Base-by-base conservation (phyloP, 2,888 invertebrate species). In the Mesodorylaimus sp. region DNA sequence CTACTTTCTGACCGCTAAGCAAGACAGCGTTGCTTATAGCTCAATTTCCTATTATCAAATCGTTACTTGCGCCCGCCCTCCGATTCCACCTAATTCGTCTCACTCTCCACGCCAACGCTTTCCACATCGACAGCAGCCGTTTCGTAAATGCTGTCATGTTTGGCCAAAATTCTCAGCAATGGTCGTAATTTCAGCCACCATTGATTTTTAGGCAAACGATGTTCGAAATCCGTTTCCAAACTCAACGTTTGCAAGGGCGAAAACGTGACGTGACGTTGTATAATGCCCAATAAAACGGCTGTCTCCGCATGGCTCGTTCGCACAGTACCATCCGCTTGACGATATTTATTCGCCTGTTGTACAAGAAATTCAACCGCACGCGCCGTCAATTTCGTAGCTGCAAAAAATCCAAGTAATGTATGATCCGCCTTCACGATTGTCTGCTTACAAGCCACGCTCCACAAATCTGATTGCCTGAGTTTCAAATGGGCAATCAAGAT, bases 111-210 rank as follows among this genome's bases (percentile, higher is more conserved):
- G 7, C 21, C 23, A 25, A n/a, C 28, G 26, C 19, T 25, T 5
- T 7, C 47, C 19, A 47, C 19, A 3, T 24, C 19, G 13, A 45
- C 42, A 16, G 48, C 48, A 10, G 47, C 7, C 21, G 38, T 48
- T 41, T 60, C 56, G 52, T 67, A 68, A 21, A 58, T 56, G 45
- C 59, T 62, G 19, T 63, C 60, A 56, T 69, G 69, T 54, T 67
- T 68, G 50, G 69, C 66, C 16, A 69, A 56, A 54, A 69, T 69
- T 54, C 69, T 57, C 48, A 69, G 56, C 47, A 69, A 59, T 3
- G 68, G 64, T n/a, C 69, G 62, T 42, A 72, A 58, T 50, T 69
- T 68, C 56, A 70, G 52, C 70, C 69, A 73, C 73, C 73, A 73
- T 56, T 71, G 68, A 10, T 66, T 59, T 7, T 54, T 53, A 25